phyloP scores from a whole-genome alignment of 2,888 invertebrate species.

The Elegia similella region DNA sequence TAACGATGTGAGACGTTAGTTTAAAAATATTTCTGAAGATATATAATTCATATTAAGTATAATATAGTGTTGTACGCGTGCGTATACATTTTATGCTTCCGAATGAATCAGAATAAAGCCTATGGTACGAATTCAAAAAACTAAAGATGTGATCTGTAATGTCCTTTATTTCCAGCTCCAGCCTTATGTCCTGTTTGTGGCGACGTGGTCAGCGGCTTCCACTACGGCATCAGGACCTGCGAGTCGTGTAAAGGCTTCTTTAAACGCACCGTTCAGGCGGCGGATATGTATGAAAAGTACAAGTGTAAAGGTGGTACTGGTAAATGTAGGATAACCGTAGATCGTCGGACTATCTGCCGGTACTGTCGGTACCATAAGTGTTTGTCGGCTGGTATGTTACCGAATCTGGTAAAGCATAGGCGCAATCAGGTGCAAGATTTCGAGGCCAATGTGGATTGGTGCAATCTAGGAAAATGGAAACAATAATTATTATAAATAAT shows the following conservation, averaged over 20 bases:
- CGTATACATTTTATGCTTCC: too few relatives aligned
- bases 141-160: background rate
- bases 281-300: constrained; percentile 39
- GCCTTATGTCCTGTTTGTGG: constrained; percentile 46
- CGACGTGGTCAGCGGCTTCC: constrained; percentile 43
- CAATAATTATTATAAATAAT: background rate
- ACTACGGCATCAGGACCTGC: constrained; percentile 53
- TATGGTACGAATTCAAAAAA: background rate
- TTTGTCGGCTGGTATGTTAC: constrained; percentile 43
- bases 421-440: background rate
- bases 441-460: background rate
- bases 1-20: too few relatives aligned
- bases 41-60: too few relatives aligned
- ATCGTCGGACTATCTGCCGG: constrained; percentile 47
- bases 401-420: constrained; percentile 33
- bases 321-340: constrained; percentile 37
- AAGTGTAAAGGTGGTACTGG: constrained; percentile 29
- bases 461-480: background rate
- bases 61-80: too few relatives aligned
- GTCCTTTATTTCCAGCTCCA: background rate
- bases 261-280: constrained; percentile 45
- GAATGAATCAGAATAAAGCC: background rate
- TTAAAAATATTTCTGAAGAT: too few relatives aligned
- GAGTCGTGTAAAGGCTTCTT: constrained; percentile 61
- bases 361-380: constrained; percentile 46